Percentiles rank a stretch among this genome's conserved stretches.
Conservation (phyloP, 2,113 vertebrate genomes). For the Gymnogyps californianus region DNA sequence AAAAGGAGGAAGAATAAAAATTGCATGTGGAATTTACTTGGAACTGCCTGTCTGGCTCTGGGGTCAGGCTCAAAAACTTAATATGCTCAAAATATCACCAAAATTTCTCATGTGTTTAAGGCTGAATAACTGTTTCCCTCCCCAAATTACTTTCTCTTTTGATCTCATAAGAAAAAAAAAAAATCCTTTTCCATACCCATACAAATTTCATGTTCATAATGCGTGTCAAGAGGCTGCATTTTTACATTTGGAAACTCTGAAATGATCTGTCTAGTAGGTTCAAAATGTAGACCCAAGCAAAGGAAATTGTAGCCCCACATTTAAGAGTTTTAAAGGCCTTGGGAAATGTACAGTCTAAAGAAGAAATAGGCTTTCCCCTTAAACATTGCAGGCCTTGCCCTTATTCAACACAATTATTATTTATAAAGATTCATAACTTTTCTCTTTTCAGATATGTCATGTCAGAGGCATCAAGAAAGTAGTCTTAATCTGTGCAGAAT, state of each 20-base stretch:
- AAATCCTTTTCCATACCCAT: background rate
- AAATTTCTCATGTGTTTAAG: background rate
- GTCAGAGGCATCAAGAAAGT: background rate
- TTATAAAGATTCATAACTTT: background rate
- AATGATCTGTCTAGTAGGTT: background rate
- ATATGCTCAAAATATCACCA: background rate
- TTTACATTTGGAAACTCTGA: background rate
- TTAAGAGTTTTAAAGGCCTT: background rate
- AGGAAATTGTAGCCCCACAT: background rate
- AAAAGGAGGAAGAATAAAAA: background rate
- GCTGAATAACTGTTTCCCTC: background rate
- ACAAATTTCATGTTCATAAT: background rate
- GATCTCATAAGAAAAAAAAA: background rate
- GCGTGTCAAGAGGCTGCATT: background rate
- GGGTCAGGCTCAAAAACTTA: background rate
- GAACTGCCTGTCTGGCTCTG: background rate
- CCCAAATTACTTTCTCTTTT: background rate
- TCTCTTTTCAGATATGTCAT: background rate
- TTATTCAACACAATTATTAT: background rate
- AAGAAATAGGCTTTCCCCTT: background rate
- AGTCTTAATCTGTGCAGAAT: background rate
- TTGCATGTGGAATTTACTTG: background rate
- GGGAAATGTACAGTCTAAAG: background rate
- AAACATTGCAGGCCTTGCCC: background rate
- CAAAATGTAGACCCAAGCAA: background rate